Evolutionary conservation across 1,140 invertebrate genomes (phyloP), one percentile per base, ranked within the genome.

Genomic region (Bombus waltoni): DNA sequence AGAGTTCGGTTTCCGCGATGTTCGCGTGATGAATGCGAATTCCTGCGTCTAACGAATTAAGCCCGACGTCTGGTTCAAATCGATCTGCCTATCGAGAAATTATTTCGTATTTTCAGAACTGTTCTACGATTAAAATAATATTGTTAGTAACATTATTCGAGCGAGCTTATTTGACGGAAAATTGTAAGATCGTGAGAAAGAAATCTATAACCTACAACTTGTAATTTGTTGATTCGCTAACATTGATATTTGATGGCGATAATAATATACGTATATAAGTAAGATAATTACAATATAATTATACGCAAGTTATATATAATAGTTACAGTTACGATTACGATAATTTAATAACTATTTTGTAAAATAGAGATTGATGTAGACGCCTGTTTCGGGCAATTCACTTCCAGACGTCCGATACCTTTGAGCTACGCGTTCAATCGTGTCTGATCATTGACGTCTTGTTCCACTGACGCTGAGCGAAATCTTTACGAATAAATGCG

Each of bases 1-100:
- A 68, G 25, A 47, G 53, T 44, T 28, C 3, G n/a, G n/a, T 65
- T 38, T 25, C 38, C 15, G 15, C 25, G 78, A 42, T 72, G 70
- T 72, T 40, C 38, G 22, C 79, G 18, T 85, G 85, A 86, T 62
- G 62, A 72, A 86, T 86, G 62, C 18, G 72, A 71, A 85, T 85
- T 65, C 53, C 70, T 18, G 53, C 38, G 47, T 18, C 28, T 28
- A 53, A 72, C 66, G 53, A 81, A 74, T 81, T 85, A 66, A 9
- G 13, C 15, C 6, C 11, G 18, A 2, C 70, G 35, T 6, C 68
- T 57, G 57, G 18, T 32, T 22, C 10, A 13, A 59, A 57, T 77
- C 65, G 38, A 78, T 68, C 47, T 44, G 40, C 40, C n/a, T 32
- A 71, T 84, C 47, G 44, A n/a, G 82, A 53, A 83, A 78, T 70